Base-by-base conservation (phyloP, 2,113 vertebrate genomes). In the Megaptera novaeangliae region DNA sequence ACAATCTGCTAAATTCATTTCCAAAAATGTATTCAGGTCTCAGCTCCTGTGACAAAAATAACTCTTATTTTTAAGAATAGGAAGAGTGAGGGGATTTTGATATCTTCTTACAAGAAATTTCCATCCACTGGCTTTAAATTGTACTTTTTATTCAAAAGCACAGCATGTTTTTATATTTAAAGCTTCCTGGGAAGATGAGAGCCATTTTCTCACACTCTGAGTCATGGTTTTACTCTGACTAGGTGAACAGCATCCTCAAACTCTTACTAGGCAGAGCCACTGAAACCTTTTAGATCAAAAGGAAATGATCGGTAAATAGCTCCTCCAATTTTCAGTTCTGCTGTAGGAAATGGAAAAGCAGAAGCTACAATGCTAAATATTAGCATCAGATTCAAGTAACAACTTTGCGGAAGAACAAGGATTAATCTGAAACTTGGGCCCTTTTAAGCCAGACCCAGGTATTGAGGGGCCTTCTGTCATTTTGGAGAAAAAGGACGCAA, bases 71-170 rank as follows among this genome's bases (percentile, higher is more conserved):
- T 98, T 88, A 95, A 94, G 77, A 98, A 88, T 36, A 77, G 77
- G 49, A 96, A 96, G 93, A n/a, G 55, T 64, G 52, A 12, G 71
- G 94, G 89, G 34, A 0, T 21, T 74, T 94, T 96, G 55, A 52
- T 46, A 23, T 55, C 82, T 94, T 68, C 93, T 97, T 96, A 97
- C 77, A 96, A 91, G 91, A 98, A 98, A 88, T 98, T 98, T 98
- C 97, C 97, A 97, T 69, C 77, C 63, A n/a, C 29, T 63, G 88
- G 39, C 78, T 96, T 72, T 83, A 91, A 88, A 95, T 88, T 95
- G 95, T 95, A 96, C 92, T 89, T 96, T 96, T 96, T 59, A 68
- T 91, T 97, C 75, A 96, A 94, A 88, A 95, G 85, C 77, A 71
- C 46, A 49, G 11, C 39, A 14, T 93, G 66, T 94, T 93, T 97